A percentile compares a stretch with the other conserved stretches of the same genome.
These are phyloP conservation scores for Egretta garzetta DNA, from an alignment of 2,113 vertebrate genomes.

Conservation along the genomic window DNA sequence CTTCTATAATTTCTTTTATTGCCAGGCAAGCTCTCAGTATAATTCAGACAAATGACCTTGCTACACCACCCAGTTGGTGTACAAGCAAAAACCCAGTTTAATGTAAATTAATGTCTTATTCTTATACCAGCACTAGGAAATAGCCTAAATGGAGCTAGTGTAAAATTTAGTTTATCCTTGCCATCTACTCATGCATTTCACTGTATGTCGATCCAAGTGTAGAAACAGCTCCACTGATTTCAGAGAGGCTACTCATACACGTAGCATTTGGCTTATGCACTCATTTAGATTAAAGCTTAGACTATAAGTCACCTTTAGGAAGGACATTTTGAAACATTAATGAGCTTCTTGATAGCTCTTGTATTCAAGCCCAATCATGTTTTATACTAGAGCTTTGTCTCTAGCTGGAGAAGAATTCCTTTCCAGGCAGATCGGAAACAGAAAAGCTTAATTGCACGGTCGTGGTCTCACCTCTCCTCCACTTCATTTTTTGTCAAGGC, in stretches of 20 bases:
- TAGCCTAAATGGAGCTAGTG: neutral
- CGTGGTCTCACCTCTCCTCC: neutral
- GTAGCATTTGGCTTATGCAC: neutral
- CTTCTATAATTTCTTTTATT: slow-evolving; percentile 83
- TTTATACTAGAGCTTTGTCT: neutral
- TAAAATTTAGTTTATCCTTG: neutral
- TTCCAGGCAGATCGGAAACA: neutral
- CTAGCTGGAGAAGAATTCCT: neutral
- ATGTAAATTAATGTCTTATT: neutral
- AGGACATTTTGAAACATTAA: neutral
- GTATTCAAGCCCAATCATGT: neutral
- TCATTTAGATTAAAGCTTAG: neutral
- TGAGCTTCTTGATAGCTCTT: neutral
- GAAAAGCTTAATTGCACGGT: neutral
- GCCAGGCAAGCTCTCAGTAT: slow-evolving; percentile 68
- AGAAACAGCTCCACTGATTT: neutral
- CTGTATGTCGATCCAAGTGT: neutral
- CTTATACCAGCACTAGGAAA: neutral
- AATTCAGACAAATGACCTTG: neutral
- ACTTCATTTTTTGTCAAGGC: neutral
- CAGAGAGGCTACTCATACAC: neutral
- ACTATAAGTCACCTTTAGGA: neutral
- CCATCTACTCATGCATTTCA: neutral
- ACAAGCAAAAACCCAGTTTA: neutral
- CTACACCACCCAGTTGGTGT: neutral